Conservation (phyloP, 2,888 invertebrate genomes). For the Fragum fragum region DNA sequence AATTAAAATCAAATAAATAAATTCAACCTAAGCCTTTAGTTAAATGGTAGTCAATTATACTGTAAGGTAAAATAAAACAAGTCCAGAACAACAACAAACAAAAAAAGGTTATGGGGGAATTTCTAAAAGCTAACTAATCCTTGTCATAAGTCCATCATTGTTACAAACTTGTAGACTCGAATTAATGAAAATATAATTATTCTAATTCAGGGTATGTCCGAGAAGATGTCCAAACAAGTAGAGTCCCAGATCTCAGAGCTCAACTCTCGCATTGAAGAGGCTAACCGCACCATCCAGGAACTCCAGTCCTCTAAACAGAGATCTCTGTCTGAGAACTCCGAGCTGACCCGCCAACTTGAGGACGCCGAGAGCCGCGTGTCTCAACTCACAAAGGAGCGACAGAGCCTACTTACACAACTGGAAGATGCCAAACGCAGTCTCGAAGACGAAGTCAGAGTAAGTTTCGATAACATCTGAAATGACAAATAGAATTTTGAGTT, state of each 20-base stretch:
- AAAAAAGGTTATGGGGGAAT: too few species aligned
- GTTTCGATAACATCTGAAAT: slow-evolving; percentile 49
- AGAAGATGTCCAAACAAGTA: slow-evolving; percentile 99
- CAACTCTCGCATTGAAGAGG: slow-evolving; percentile 98
- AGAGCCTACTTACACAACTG: slow-evolving; percentile 97
- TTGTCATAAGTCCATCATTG: too few species aligned
- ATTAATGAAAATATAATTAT: too few species aligned
- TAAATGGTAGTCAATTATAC: too few species aligned
- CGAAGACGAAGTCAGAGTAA: slow-evolving; percentile 94
- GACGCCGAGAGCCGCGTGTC: slow-evolving; percentile 99
- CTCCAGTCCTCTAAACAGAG: slow-evolving; percentile 95
- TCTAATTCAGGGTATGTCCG: slow-evolving; percentile 94
- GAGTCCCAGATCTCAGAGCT: slow-evolving; percentile 98
- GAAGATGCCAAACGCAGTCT: slow-evolving; percentile 99
- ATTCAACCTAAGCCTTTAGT: too few species aligned
- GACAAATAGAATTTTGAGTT: neutral
- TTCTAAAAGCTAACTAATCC: too few species aligned
- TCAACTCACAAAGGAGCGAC: slow-evolving; percentile 96
- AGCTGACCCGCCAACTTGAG: slow-evolving; percentile 98
- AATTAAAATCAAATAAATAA: too few species aligned
- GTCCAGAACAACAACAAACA: too few species aligned
- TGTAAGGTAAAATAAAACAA: too few species aligned
- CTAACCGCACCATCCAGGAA: slow-evolving; percentile 98
- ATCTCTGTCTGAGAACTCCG: slow-evolving; percentile 98
- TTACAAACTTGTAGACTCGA: too few species aligned